Evolutionary conservation across 92 coral and sea anemone genomes (phyloP), one percentile per base, ranked within the genome.

Genomic region (Epizoanthus fatuus): DNA sequence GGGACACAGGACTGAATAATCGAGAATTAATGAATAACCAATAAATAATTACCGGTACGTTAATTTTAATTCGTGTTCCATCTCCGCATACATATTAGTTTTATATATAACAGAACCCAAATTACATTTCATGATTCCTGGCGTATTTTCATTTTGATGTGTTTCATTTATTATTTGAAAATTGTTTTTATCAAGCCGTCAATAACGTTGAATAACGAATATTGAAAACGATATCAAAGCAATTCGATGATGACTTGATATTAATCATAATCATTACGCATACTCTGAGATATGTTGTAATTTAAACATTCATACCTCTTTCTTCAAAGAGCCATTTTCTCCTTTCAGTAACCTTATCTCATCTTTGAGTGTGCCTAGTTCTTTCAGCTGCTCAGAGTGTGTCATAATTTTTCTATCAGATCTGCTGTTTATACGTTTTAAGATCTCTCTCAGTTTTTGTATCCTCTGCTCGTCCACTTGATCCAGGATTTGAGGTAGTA

Each of bases 381-480:
- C 81, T 16, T 75, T 57, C 67, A 75, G 68, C 63, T 58, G 35
- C 51, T 57, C 81, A 16, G 42, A 39, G 12, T 38, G 81, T 57
- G 20, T 37, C 8, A 3, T 63, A 20, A 39, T 53, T 16, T n/a
- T 75, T 17, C 44, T 49, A 16, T 45, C 19, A 35, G 20, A 16
- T 56, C 40, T 17, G 38, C 17, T 0, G 20, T 77, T 77, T 59
- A 77, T 60, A 64, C 65, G 59, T 40, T 77, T 55, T 4, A 77
- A 40, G 0, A 77, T 59, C 19, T 59, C 82, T 44, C 57, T n/a
- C 20, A 77, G 82, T 16, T 60, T 42, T 60, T 12, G 52, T 29
- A 77, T 38, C 69, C 5, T 77, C 69, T 38, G 55, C 15, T 77
- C 82, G 2, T 77, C 82, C 8, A 39, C 70, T 20, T 42, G 69